A percentile compares a stretch with the other conserved stretches of the same genome.
Evolutionary conservation across 1,140 invertebrate genomes (phyloP).

Genomic region (Brachionus sp.): DNA sequence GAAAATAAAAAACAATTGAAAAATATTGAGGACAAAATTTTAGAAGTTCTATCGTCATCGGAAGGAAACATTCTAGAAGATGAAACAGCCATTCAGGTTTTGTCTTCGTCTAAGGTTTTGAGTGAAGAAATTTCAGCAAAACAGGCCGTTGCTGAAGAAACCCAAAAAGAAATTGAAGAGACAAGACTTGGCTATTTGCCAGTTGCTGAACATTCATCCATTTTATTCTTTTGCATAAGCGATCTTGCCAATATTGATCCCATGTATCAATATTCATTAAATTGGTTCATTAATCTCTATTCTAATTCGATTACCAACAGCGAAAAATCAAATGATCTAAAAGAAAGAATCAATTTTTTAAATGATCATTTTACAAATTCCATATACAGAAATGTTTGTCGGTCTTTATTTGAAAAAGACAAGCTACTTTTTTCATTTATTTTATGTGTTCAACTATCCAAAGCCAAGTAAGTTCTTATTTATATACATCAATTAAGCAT

Average conservation of each 20-base stretch:
- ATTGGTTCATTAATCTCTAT: constrained; percentile 74
- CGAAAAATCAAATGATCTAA: constrained; percentile 76
- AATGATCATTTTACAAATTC: constrained; percentile 81
- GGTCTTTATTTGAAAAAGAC: constrained; percentile 91
- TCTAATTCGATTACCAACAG: constrained; percentile 82
- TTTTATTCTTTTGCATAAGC: constrained; percentile 44
- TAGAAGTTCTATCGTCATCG: constrained; percentile 72
- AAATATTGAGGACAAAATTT: constrained; percentile 89
- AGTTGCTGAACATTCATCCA: constrained; percentile 42
- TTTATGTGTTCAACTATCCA: constrained; percentile 33
- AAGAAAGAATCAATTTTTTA: constrained; percentile 69
- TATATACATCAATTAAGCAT: constrained; percentile 46
- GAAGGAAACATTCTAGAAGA: constrained; percentile 89
- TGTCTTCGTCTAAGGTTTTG: constrained; percentile 79
- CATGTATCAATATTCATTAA: constrained; percentile 96
- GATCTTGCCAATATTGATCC: constrained; percentile 46
- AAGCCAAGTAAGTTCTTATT: constrained; percentile 49
- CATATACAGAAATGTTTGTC: constrained; percentile 83
- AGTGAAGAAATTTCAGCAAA: constrained; percentile 65
- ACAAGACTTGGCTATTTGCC: constrained; percentile 57
- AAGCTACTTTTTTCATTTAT: constrained; percentile 59
- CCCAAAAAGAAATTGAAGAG: constrained; percentile 71
- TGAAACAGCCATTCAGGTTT: constrained; percentile 86
- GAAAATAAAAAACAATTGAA: constrained; percentile 71
- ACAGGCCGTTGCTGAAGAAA: constrained; percentile 70